Evolutionary conservation across 2,113 vertebrate species (phyloP), one percentile per base, ranked within the genome.

Genomic region (Alethe diademata): DNA sequence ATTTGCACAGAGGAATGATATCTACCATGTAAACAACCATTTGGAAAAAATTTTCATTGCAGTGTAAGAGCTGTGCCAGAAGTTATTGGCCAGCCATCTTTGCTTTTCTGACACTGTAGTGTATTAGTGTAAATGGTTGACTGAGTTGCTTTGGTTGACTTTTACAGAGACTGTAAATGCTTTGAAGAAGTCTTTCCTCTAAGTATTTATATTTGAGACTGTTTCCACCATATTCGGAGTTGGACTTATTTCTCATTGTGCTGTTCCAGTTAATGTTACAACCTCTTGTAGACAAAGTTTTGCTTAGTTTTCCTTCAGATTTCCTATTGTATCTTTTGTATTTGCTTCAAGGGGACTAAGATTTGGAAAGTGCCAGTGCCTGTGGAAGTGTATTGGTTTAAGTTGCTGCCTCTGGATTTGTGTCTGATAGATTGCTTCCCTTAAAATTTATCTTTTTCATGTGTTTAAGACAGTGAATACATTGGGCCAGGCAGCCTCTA

Each of bases 401-500:
- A 60, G 38, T 78, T 43, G 1, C 19, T 84, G 15, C 11, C 23
- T 87, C 36, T 53, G 45, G 9, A 40, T 87, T 64, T 90, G 26
- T 53, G 25, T 15, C n/a, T 61, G 33, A 42, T 38, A 65, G 12
- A n/a, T 45, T 56, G 12, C 43, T 90, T 69, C 56, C 45, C 26
- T 50, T 80, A 56, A 83, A 92, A 80, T 64, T 35, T 35, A 67
- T 17, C 5, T 60, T 90, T 64, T 56, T 13, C 6, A 47, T 42
- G 6, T 43, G 13, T 58, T 87, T 64, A 61, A 61, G 31, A 51
- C n/a, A 22, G 18, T 79, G 57, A 79, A 58, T 5, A 22, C 13
- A 35, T 16, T 29, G 22, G 29, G 8, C 5, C 0, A 0, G 5
- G 14, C 23, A 75, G 19, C 53, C 10, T 62, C 56, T 75, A 4